These are phyloP conservation scores for Pachyramphus minor DNA, from an alignment of 2,113 vertebrate species.

Conservation along the genomic window DNA sequence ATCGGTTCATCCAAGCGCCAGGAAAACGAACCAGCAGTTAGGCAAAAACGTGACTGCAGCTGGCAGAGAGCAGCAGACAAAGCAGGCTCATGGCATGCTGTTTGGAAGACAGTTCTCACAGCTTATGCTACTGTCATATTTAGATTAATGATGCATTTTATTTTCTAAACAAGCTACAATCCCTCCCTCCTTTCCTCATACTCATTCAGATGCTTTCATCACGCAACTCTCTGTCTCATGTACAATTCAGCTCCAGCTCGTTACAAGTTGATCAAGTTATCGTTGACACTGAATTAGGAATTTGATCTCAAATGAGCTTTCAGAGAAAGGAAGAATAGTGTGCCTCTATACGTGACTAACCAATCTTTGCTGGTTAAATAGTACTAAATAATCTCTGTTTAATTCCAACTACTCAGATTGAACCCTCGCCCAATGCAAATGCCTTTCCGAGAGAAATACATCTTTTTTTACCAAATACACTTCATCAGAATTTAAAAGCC, in stretches of 20 bases:
- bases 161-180: constrained; percentile 31
- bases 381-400: background rate
- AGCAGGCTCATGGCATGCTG: background rate
- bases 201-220: background rate
- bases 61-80: constrained; percentile 3
- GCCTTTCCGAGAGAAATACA: background rate
- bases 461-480: background rate
- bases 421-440: background rate
- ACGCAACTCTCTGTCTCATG: background rate
- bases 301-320: background rate
- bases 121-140: constrained; percentile 27
- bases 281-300: background rate
- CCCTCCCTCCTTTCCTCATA: background rate
- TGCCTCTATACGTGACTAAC: background rate
- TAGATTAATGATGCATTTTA: constrained; percentile 44
- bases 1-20: background rate
- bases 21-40: background rate
- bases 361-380: background rate
- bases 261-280: background rate
- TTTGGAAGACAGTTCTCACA: background rate
- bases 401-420: background rate
- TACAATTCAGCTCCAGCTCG: background rate
- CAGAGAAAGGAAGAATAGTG: background rate
- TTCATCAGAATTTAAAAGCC: background rate
- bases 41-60: background rate